Evolutionary conservation across 2,888 invertebrate species (phyloP).

Genomic region (Andricus curvator): DNA sequence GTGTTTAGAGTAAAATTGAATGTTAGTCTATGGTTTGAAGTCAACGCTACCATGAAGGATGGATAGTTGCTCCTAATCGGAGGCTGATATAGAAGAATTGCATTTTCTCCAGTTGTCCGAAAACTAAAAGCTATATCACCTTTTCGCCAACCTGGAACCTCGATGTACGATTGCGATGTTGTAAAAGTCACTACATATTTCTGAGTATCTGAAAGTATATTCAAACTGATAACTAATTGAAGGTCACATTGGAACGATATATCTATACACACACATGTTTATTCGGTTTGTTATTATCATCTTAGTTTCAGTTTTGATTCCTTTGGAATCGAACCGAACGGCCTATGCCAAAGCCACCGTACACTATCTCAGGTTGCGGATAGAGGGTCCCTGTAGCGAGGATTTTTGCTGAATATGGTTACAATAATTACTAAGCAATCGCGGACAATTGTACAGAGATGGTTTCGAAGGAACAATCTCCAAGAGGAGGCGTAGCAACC

Average conservation of each 20-base stretch:
- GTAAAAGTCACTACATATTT: slow-evolving; percentile 96
- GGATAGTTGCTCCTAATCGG: slow-evolving; percentile 93
- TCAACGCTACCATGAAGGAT: slow-evolving; percentile 94
- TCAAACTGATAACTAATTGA: not conserved
- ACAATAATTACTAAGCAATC: too few relatives aligned
- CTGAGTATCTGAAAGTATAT: slow-evolving; percentile 88
- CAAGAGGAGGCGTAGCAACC: too few relatives aligned
- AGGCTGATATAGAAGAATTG: slow-evolving; percentile 93
- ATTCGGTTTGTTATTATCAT: too few relatives aligned
- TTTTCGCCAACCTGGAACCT: slow-evolving; percentile 95
- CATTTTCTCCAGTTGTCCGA: slow-evolving; percentile 93
- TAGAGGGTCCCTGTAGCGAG: too few relatives aligned
- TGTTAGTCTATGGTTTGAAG: slow-evolving; percentile 90
- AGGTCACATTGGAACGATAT: not conserved
- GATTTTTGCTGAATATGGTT: too few relatives aligned
- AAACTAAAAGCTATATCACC: slow-evolving; percentile 96
- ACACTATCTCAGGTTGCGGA: too few relatives aligned
- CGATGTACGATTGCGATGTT: slow-evolving; percentile 94
- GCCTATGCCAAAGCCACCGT: too few relatives aligned
- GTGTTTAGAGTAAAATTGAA: slow-evolving; percentile 94
- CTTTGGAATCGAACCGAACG: too few relatives aligned
- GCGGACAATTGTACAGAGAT: too few relatives aligned
- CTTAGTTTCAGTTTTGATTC: too few relatives aligned
- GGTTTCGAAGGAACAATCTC: too few relatives aligned
- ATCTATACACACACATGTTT: too few relatives aligned